Conservation (phyloP, 2,113 vertebrate species). For the Bufo gargarizans region DNA sequence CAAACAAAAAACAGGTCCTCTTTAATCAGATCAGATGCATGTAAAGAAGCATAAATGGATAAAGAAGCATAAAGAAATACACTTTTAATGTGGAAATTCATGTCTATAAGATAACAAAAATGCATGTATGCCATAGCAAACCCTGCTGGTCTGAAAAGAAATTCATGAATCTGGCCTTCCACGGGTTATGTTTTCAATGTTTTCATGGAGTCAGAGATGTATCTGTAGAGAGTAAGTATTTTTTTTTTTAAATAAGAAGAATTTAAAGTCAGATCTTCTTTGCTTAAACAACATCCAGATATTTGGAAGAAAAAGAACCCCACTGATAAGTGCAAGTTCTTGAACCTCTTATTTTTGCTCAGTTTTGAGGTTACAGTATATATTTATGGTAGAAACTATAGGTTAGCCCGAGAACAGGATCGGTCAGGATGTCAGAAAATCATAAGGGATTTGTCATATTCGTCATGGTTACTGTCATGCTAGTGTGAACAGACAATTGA, state of each 20-base stretch:
- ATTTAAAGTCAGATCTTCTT: slow-evolving; percentile 22
- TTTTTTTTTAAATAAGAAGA: slow-evolving; percentile 14
- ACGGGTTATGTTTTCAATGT: slow-evolving; percentile 3
- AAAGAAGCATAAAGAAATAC: neutral
- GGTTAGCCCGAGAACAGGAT: no score
- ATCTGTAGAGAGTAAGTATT: slow-evolving; percentile 25
- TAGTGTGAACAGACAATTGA: no score
- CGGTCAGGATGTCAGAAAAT: no score
- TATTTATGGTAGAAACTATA: neutral
- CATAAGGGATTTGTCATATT: no score
- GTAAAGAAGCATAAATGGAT: neutral
- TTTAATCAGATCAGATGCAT: no score
- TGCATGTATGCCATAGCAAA: neutral
- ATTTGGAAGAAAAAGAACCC: neutral
- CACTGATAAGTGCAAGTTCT: neutral
- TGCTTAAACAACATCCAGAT: neutral
- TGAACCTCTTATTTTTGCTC: slow-evolving; percentile 11
- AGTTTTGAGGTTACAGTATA: neutral
- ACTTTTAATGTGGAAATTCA: neutral
- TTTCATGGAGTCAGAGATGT: slow-evolving; percentile 13
- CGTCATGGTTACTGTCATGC: no score
- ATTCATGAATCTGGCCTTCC: slow-evolving; percentile 14
- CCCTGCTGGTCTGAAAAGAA: slow-evolving; percentile 15
- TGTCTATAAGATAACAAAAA: neutral
- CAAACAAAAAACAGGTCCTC: no score